phyloP scores from a whole-genome alignment of 2,888 invertebrate species.

The Eupithecia inturbata region DNA sequence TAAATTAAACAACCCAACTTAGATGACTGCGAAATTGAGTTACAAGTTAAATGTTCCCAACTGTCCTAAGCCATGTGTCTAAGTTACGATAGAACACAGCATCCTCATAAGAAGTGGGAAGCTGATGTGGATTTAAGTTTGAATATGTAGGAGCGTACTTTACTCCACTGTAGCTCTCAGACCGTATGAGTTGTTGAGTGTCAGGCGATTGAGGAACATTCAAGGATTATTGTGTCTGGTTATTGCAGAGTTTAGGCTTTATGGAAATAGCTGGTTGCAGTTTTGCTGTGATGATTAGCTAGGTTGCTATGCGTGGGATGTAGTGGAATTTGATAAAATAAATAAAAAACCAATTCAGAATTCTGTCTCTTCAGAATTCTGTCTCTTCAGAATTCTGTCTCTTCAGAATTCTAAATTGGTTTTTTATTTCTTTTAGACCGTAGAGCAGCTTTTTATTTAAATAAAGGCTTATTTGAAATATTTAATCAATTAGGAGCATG shows the following conservation, averaged over 20 bases:
- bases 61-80: constrained; percentile 35
- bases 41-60: constrained; percentile 36
- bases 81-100: constrained; percentile 36
- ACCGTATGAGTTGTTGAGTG: constrained; percentile 36
- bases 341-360: too few relatives aligned
- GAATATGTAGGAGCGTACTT: constrained; percentile 69
- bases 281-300: neutral
- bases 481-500: neutral
- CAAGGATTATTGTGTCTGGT: constrained; percentile 34
- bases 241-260: constrained; percentile 11
- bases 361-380: too few relatives aligned
- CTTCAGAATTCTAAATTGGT: too few relatives aligned
- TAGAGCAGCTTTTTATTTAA: neutral
- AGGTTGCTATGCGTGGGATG: too few relatives aligned
- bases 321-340: too few relatives aligned
- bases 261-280: neutral
- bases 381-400: too few relatives aligned
- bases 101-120: constrained; percentile 55
- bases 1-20: constrained; percentile 12
- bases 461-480: neutral
- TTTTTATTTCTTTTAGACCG: too few relatives aligned
- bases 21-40: constrained; percentile 33
- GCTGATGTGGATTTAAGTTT: constrained; percentile 79
- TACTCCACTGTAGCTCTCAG: constrained; percentile 37
- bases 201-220: constrained; percentile 31